Percentiles rank a stretch among this genome's conserved stretches.
These are phyloP conservation scores for Pristionchus arcanus DNA, from an alignment of 2,888 invertebrate species.

Conservation along the genomic window DNA sequence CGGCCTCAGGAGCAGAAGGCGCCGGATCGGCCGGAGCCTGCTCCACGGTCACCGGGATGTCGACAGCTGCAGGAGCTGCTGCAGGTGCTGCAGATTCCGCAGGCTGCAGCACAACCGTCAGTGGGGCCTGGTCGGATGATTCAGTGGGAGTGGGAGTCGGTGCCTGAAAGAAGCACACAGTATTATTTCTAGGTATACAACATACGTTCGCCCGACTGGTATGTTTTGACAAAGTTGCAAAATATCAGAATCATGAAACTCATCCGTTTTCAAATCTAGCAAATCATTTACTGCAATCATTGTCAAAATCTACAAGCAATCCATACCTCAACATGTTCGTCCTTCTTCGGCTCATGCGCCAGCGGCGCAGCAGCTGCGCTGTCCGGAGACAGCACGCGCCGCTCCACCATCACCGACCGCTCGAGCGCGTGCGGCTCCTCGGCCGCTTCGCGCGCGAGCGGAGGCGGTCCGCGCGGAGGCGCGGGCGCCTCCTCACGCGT, in stretches of 20 bases:
- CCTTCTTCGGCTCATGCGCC: not conserved
- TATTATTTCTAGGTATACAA: not conserved
- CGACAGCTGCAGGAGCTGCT: not conserved
- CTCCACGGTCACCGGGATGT: not conserved
- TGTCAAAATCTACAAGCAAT: too few relatives aligned
- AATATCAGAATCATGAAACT: not conserved
- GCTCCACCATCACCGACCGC: constrained; percentile 30
- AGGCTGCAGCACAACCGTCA: not conserved
- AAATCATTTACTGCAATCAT: too few relatives aligned
- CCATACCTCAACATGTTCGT: not conserved
- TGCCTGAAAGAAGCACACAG: not conserved
- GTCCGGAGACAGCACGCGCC: constrained; percentile 38
- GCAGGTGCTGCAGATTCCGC: not conserved
- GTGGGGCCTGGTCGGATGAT: not conserved
- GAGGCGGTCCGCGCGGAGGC: constrained; percentile 35
- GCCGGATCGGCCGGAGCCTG: not conserved
- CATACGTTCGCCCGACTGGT: not conserved
- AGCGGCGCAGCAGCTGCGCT: not conserved
- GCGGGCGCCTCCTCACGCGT: not conserved
- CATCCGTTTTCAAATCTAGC: not conserved
- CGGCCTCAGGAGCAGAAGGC: not conserved
- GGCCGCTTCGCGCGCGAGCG: constrained; percentile 5
- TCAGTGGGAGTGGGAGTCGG: not conserved
- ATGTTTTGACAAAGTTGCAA: not conserved
- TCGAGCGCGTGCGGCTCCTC: not conserved